Base-by-base conservation (phyloP, 1,140 invertebrate species). In the Hydropsyche tenuis region DNA sequence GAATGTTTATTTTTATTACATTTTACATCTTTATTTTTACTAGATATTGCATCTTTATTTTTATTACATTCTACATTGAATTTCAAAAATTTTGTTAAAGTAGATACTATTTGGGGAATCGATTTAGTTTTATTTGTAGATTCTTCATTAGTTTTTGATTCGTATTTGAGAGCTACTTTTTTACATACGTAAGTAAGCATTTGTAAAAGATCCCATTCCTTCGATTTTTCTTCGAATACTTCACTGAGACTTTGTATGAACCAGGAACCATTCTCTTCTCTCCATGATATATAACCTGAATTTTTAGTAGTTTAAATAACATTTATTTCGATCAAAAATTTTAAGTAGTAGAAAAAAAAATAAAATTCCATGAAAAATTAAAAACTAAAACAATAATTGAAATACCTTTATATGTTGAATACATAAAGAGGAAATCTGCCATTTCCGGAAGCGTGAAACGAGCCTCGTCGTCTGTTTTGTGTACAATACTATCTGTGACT, bases 61-160 rank as follows among this genome's bases (percentile, higher is more conserved):
- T 53, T 12, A 46, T 53, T 53, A 18, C n/a, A 20, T 18, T 20
- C 18, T 5, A 25, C 7, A 48, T 68, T 22, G 23, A 68, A 68
- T 48, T 48, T 68, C 16, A 68, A 25, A 7, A 48, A 68, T 68
- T 68, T 68, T 23, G 65, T 68, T 11, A 68, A 48, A 22, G 12
- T 68, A 14, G 65, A 68, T 68, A 25, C 43, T 1, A 68, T 68
- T 48, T 68, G 42, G 1, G 65, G 45, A 1, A 48, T 68, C 45
- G 37, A 20, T 68, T 68, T 68, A 22, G 48, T 37, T 37, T 37
- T 9, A 37, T 37, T n/a, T n/a, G n/a, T n/a, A n/a, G n/a, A n/a
- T n/a, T n/a, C n/a, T n/a, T 37, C 30, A 37, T 4, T 4, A 37
- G 30, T 37, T 9, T 37, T 37, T 3, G 3, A 37, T 37, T 48